Evolutionary conservation across 1,140 invertebrate genomes (phyloP), one percentile per base, ranked within the genome.

Genomic region (Triops longicaudatus): DNA sequence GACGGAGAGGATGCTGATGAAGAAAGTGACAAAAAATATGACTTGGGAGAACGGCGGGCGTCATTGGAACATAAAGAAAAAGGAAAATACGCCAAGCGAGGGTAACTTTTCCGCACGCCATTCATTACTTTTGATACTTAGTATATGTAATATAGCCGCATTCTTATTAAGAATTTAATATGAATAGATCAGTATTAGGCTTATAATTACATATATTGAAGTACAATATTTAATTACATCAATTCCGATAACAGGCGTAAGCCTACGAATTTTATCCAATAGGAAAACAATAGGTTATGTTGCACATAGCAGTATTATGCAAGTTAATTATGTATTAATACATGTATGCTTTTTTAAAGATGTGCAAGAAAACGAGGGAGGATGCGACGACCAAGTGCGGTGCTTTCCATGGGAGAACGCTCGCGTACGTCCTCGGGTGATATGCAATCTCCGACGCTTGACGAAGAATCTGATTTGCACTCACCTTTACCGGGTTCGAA

Each of bases 11-110:
- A 75, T 76, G 78, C 73, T 74, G 76, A 73, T 41, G 17, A 79
- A 74, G 27, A 28, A 77, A 27, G n/a, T 74, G 76, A 37, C 73
- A 79, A 72, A 31, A 43, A 73, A 7, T 37, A 37, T 37, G 17
- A 44, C 22, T 31, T 71, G 75, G 63, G 71, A 71, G 63, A 43
- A 28, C 31, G 42, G 50, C 63, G 17, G 17, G 1, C 50, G 0
- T 63, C 50, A 22, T 63, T 79, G 78, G 14, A 81, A 82, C 27
- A 77, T 81, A 78, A 78, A 79, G 41, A 78, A 77, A 79, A 75
- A 78, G 63, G 77, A 74, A 37, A 77, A 77, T 37, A 79, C 77
- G 11, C 75, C 76, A 77, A 44, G 72, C 50, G 50, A 63, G 50
- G 50, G 50, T 63, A 63, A 63, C 10, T 63, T 63, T 63, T 37